Evolutionary conservation across 2,888 invertebrate species (phyloP).

Genomic region (Priocnemis perturbator): DNA sequence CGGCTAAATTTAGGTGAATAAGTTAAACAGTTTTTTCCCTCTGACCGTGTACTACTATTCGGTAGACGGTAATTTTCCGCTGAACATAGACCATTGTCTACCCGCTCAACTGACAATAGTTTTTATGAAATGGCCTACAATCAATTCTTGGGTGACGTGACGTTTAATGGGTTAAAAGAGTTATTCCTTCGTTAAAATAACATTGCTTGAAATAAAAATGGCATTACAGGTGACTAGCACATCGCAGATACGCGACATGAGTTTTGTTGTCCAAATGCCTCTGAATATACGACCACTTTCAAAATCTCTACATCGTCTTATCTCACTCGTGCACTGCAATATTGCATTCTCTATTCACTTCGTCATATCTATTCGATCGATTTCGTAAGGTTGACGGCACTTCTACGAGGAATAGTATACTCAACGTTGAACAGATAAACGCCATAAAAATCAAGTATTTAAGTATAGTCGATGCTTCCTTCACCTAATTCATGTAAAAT

Average conservation of each 20-base stretch:
- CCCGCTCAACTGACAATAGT: too few relatives aligned
- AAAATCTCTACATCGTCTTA: constrained; percentile 28
- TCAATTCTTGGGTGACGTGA: too few relatives aligned
- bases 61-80: too few relatives aligned
- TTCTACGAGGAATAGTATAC: constrained; percentile 70
- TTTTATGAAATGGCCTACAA: too few relatives aligned
- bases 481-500: constrained; percentile 62
- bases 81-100: too few relatives aligned
- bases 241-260: constrained; percentile 51
- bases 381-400: constrained; percentile 57
- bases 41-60: too few relatives aligned
- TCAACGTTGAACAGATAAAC: constrained; percentile 67
- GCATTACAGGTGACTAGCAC: constrained; percentile 63
- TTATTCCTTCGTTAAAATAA: constrained; percentile 39
- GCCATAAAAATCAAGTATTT: constrained; percentile 62
- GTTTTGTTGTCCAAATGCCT: constrained; percentile 30
- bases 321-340: constrained; percentile 22
- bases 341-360: constrained; percentile 27
- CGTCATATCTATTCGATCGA: neutral
- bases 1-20: too few relatives aligned
- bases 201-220: constrained; percentile 52
- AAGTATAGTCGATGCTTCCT: constrained; percentile 64
- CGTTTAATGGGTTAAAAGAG: constrained; percentile 10
- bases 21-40: too few relatives aligned
- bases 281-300: constrained; percentile 17